Base-by-base conservation (phyloP, 2,888 invertebrate species). In the Hedya salicella region DNA sequence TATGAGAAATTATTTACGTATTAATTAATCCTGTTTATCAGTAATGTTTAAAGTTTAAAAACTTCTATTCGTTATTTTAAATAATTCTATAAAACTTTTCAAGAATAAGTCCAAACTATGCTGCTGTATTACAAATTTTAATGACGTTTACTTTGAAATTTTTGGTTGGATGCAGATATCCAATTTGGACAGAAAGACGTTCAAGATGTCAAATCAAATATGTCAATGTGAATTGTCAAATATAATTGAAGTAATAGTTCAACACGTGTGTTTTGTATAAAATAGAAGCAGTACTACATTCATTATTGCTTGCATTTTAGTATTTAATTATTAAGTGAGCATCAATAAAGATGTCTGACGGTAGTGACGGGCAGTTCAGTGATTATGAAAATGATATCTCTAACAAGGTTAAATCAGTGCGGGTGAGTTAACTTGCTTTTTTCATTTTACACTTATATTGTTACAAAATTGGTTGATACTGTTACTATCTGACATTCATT, bases 341-440 rank as follows among this genome's bases (percentile, higher is more conserved):
- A 44, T 16, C 52, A 5, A 3, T 36, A 1, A 74, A 60, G 63
- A 80, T 85, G 89, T 76, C 74, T 44, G 78, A 67, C 5, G 68
- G 32, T 16, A 62, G 74, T 2, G 82, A 87, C 11, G 89, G 88
- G 2, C 89, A 88, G 59, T 90, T 88, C 69, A 89, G 88, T 81
- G 91, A 91, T 72, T 88, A 85, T 65, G 91, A 91, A 77, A 88
- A 86, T 75, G 85, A 89, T 63, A 68, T 89, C 70, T 76, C 81
- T 9, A 74, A 74, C 57, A 88, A 88, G 79, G 84, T 91, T 75
- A 91, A 91, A 71, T 78, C 83, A 1, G 91, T 91, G 14, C 81
- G 87, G 71, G 91, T 91, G 80, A 82, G 91, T 82, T 48, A 36
- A 8, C 25, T 25, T 25, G 25, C 6, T 25, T 25, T 1, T 50